Evolutionary conservation across 2,113 vertebrate species (phyloP), one percentile per base, ranked within the genome.

Genomic region (Zapornia atra): DNA sequence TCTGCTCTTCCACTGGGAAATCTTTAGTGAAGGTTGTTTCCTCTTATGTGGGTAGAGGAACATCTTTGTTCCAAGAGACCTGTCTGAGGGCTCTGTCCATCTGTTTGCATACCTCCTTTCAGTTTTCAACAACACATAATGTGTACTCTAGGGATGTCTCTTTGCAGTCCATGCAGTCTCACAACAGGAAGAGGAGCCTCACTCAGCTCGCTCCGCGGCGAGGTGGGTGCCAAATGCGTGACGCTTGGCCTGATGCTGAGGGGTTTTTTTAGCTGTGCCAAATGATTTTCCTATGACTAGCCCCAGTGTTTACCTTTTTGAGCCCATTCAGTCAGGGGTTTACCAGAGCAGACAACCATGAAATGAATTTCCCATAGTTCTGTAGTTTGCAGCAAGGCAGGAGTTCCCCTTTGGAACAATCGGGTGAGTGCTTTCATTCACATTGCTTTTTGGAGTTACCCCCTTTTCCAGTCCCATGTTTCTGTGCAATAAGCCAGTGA

Each of bases 1-100:
- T 92, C 66, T 92, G 48, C 29, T 71, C 54, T 83, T 92, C 82
- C 64, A 29, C 71, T 77, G 86, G 79, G 82, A 88, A 92, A 73
- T 63, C 36, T 81, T 90, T 83, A 59, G 72, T 70, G 72, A 86
- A 90, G 88, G 46, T 88, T 81, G 46, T 28, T 95, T 95, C 94
- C 92, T 93, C 71, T 88, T 86, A 6, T 20, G 36, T 81, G 91
- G 79, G 71, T 42, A 78, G 77, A 95, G 73, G 61, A 89, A 51
- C 54, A 40, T 85, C 66, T 72, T 95, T 80, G 40, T 92, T 95
- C 82, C 87, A 80, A 7, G 78, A 89, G 89, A 82, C 82, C 78
- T 64, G 48, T 94, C 61, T 76, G 65, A 76, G 33, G 38, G n/a
- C 81, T 85, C 66, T 72, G 33, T 93, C 75, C 82, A 87, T 69